Percentiles rank a stretch among this genome's conserved stretches.
phyloP scores from a whole-genome alignment of 2,113 vertebrate genomes.

The Eulacestoma nigropectus region DNA sequence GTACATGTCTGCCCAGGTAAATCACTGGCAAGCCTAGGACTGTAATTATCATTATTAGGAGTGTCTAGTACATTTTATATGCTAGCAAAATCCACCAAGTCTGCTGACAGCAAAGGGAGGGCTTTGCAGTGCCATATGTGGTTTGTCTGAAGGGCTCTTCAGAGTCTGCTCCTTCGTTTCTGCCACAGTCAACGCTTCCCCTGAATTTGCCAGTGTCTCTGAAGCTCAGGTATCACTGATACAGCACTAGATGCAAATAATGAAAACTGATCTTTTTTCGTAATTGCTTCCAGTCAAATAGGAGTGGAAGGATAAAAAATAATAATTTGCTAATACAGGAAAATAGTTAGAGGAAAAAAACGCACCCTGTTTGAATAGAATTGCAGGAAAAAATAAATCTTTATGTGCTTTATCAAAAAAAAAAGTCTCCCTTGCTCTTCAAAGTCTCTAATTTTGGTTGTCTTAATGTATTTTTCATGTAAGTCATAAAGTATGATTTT shows the following conservation, averaged over 20 bases:
- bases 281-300: background rate
- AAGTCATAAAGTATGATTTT: slow-evolving; percentile 52
- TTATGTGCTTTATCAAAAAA: background rate
- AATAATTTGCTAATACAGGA: background rate
- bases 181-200: background rate
- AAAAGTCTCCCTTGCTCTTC: background rate
- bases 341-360: background rate
- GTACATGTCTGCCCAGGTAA: slow-evolving; percentile 45
- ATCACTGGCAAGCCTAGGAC: background rate
- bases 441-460: slow-evolving; percentile 56
- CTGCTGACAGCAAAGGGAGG: background rate
- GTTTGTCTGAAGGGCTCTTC: background rate
- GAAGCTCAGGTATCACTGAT: background rate
- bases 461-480: slow-evolving; percentile 52
- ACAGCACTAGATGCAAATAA: background rate
- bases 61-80: slow-evolving; percentile 30
- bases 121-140: background rate
- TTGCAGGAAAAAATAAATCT: background rate
- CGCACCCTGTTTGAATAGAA: background rate
- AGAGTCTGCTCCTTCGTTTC: background rate
- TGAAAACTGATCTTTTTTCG: background rate
- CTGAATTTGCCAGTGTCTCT: background rate
- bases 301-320: background rate
- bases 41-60: slow-evolving; percentile 52
- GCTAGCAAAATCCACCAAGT: background rate